Evolutionary conservation across 2,888 invertebrate genomes (phyloP), one percentile per base, ranked within the genome.

Genomic region (Eupeodes latifasciatus): DNA sequence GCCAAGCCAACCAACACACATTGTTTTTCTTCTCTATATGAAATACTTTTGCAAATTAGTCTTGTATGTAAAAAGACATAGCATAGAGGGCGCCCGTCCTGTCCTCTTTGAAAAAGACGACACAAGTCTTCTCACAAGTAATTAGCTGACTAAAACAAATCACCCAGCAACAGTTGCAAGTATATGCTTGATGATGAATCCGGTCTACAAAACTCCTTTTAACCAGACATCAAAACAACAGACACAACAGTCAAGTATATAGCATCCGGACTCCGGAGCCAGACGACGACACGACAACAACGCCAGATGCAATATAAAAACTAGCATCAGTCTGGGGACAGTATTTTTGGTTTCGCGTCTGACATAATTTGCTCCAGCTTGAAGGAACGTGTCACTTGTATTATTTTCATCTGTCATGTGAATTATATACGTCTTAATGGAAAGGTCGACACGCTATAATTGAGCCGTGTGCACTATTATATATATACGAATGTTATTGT

Each of bases 141-240:
- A 78, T 78, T 79, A 78, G 78, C 79, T 72, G 72, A 83, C 49
- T 72, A 57, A 78, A 78, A 81, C 81, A 77, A 85, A 81, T 77
- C 75, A 76, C 69, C 69, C 75, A 57, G 67, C 40, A 71, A 44
- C 40, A 62, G 66, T 66, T 59, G 34, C 40, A 44, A 67, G 75
- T 72, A n/a, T n/a, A n/a, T 57, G 49, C 62, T 64, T 81, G 62
- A 80, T 80, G 57, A 71, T 80, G 57, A 71, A 80, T 81, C 36
- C 69, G 47, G 67, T 69, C 61, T 61, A 74, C 47, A 53, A 79
- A 69, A 69, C 81, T 76, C 44, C 72, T 66, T 81, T 81, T 12
- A 61, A 40, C 61, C 71, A 79, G 71, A 74, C 72, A 79, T 10
- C 16, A 47, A 27, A 27, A 27, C 27, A 27, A 27, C 61, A 75